These are phyloP conservation scores for Campaea margaritaria DNA, from an alignment of 2,888 invertebrate genomes.

Conservation along the genomic window DNA sequence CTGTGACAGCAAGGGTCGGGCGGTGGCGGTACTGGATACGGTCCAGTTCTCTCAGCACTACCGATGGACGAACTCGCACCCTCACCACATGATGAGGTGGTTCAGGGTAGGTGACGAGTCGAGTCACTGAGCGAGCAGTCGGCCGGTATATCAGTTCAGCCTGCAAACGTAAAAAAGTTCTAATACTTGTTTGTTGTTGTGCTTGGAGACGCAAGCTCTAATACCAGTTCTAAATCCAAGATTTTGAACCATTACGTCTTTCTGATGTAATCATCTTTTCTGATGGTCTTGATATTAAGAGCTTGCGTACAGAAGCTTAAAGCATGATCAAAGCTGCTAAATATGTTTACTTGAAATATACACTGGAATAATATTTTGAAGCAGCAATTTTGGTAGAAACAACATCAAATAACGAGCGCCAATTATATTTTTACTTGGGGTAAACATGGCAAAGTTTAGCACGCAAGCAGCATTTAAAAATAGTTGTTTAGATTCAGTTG, in stretches of 20 bases:
- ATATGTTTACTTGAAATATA: conserved; percentile 4
- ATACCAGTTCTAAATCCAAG: not conserved
- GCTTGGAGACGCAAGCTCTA: conserved; percentile 11
- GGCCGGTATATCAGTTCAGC: conserved; percentile 80
- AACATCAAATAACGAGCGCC: not conserved
- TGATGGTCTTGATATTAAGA: conserved; percentile 12
- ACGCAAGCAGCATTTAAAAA: conserved; percentile 17
- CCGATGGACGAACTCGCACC: conserved; percentile 87
- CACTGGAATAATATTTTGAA: not conserved
- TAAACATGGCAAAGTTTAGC: conserved; percentile 10
- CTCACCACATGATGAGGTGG: conserved; percentile 83
- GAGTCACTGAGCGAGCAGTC: conserved; percentile 79
- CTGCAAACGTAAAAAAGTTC: conserved; percentile 54
- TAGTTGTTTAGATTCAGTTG: conserved; percentile 23
- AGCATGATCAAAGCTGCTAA: conserved; percentile 12
- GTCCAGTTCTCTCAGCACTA: conserved; percentile 88
- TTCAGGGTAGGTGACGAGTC: conserved; percentile 86
- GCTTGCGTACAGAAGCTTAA: conserved; percentile 7
- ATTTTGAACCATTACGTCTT: not conserved
- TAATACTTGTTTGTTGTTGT: not conserved
- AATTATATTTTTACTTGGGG: not conserved
- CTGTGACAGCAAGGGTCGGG: conserved; percentile 86
- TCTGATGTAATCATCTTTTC: too few species aligned
- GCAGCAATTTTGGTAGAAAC: conserved; percentile 1
- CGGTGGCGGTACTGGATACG: conserved; percentile 88